Evolutionary conservation across 2,888 invertebrate species (phyloP).

Genomic region (Onthophagus sagittarius): DNA sequence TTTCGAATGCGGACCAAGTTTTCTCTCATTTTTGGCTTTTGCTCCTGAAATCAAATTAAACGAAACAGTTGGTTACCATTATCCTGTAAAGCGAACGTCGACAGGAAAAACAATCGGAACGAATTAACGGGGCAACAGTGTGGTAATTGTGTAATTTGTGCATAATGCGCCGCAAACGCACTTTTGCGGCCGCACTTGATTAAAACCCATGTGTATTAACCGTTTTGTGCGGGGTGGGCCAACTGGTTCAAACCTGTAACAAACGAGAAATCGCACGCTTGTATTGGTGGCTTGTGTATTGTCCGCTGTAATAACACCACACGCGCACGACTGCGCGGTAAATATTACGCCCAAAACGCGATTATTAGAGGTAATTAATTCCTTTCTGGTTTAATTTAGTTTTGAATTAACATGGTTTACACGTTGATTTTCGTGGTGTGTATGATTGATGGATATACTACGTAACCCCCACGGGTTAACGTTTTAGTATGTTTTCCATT

Average conservation of each 20-base stretch:
- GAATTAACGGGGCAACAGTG: slow-evolving; percentile 31
- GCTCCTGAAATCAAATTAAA: slow-evolving; percentile 9
- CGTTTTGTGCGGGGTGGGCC: background rate
- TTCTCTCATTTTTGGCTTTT: background rate
- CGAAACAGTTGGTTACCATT: slow-evolving; percentile 5
- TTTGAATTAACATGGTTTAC: background rate
- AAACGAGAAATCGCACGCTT: background rate
- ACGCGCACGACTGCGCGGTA: background rate
- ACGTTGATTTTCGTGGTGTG: background rate
- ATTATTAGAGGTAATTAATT: background rate
- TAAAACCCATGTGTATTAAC: slow-evolving; percentile 12
- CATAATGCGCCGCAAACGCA: slow-evolving; percentile 24
- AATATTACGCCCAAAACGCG: background rate
- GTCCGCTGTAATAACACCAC: background rate
- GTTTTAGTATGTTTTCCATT: background rate
- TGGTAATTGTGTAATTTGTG: slow-evolving; percentile 31
- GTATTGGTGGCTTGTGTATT: background rate
- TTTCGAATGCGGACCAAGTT: background rate
- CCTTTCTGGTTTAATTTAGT: background rate
- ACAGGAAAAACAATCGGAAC: slow-evolving; percentile 35
- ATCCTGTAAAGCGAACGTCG: background rate
- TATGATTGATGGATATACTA: background rate
- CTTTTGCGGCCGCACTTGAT: slow-evolving; percentile 7
- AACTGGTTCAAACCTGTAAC: background rate
- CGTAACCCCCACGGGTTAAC: background rate